Percentiles rank a stretch among this genome's conserved stretches.
These are phyloP conservation scores for Helarctos malayanus DNA, from an alignment of 2,797 vertebrate genomes.

Conservation along the genomic window DNA sequence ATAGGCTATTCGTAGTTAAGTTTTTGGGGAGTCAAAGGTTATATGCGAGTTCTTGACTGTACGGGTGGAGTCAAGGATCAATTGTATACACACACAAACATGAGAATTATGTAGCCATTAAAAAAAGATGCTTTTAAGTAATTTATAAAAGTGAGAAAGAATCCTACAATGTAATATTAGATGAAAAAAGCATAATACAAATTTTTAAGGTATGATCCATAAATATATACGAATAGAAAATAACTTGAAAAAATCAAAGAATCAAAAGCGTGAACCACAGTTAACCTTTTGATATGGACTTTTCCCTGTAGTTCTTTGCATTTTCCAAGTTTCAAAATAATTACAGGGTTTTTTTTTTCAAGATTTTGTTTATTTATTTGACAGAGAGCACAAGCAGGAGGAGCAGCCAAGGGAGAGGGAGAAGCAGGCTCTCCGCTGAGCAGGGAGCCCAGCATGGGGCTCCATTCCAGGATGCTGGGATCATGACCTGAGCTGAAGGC, in stretches of 20 bases:
- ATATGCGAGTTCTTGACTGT: not conserved
- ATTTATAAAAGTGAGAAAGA: constrained; percentile 35
- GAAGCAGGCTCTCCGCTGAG: too few species aligned
- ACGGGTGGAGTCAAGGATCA: not conserved
- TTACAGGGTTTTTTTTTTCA: not conserved
- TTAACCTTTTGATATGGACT: not conserved
- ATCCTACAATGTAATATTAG: not conserved
- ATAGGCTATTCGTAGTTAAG: not conserved
- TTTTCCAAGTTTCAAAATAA: constrained; percentile 28
- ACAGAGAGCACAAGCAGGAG: too few species aligned
- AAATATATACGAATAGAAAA: constrained; percentile 18
- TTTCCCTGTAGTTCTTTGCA: not conserved
- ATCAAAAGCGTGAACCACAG: not conserved
- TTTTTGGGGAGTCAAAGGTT: not conserved
- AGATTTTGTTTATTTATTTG: too few species aligned
- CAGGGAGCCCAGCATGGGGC: too few species aligned
- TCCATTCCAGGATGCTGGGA: too few species aligned
- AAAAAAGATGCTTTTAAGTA: not conserved
- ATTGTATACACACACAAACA: not conserved
- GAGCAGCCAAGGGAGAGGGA: too few species aligned
- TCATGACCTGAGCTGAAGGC: too few species aligned
- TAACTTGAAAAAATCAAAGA: constrained; percentile 4
- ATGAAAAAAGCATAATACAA: not conserved
- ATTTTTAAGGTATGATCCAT: not conserved
- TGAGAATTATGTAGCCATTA: not conserved